Evolutionary conservation across 2,113 vertebrate genomes (phyloP).

Genomic region (Cinclus mexicanus): DNA sequence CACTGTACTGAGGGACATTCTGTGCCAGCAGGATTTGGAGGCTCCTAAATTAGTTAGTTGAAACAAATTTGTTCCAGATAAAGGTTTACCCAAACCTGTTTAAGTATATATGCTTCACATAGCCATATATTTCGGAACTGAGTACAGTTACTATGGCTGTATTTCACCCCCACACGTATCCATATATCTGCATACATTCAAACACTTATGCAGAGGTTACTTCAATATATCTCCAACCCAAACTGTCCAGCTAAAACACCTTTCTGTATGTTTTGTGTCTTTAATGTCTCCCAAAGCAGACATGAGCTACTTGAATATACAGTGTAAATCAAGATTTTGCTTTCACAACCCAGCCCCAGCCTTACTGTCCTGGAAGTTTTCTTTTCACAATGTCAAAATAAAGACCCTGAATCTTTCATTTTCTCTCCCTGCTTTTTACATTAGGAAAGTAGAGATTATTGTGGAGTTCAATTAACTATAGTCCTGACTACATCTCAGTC

Average conservation of each 20-base stretch:
- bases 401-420: neutral
- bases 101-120: neutral
- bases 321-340: neutral
- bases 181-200: neutral
- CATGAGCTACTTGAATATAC: neutral
- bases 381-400: neutral
- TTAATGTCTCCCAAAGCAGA: neutral
- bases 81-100: neutral
- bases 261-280: neutral
- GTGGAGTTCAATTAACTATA: neutral
- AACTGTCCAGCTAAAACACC: neutral
- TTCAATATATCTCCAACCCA: neutral
- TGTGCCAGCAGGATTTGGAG: neutral
- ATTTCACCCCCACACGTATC: neutral
- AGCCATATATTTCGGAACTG: neutral
- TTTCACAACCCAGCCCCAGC: neutral
- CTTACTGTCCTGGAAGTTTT: neutral
- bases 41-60: neutral
- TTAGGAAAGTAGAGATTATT: neutral
- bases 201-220: neutral
- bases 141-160: neutral
- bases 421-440: neutral
- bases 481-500: neutral
- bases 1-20: neutral
- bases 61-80: neutral